Evolutionary conservation across 1,140 invertebrate genomes (phyloP), one percentile per base, ranked within the genome.

Genomic region (Caenorhabditis latens): DNA sequence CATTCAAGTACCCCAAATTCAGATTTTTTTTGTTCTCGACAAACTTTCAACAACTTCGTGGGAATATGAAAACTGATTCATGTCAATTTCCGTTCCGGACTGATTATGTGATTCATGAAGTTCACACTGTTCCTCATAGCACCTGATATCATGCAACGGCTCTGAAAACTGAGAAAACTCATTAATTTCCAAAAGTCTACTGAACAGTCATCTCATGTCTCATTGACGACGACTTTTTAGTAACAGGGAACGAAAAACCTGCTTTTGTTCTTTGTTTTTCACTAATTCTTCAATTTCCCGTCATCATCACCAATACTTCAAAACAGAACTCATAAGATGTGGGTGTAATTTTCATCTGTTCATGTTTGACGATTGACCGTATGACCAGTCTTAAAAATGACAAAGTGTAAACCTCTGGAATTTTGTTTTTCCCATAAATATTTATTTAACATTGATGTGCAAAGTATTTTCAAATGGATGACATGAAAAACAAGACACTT

Each of bases 371-470:
- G 14, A 24, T 24, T 4, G 24, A 9, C 32, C n/a, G 9, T 58
- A 5, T n/a, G 2, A n/a, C n/a, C 19, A 21, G 57, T 71, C 46
- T 71, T 1, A 32, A 32, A 32, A 32, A 32, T 32, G 32, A 2
- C 32, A 32, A 32, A 21, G 71, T 79, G 71, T 79, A 79, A 79
- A 48, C 46, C 24, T 14, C 2, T 11, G 24, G 21, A 53, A 79
- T 50, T 79, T 79, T 9, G 42, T 13, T 79, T 50, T 79, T 50
- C 71, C 71, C 71, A 79, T 79, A 79, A 79, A 79, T 50, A 79
- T 79, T 79, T 79, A 79, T 79, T 79, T 79, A 79, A 79, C 71
- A 79, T 43, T 50, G 9, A 19, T 50, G 71, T 79, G 46, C 71
- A 79, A 50, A 13, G 71, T 24, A 79, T 79, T 71, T 79, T 50